Evolutionary conservation across 2,113 vertebrate species (phyloP).

Genomic region (Pituophis catenifer): DNA sequence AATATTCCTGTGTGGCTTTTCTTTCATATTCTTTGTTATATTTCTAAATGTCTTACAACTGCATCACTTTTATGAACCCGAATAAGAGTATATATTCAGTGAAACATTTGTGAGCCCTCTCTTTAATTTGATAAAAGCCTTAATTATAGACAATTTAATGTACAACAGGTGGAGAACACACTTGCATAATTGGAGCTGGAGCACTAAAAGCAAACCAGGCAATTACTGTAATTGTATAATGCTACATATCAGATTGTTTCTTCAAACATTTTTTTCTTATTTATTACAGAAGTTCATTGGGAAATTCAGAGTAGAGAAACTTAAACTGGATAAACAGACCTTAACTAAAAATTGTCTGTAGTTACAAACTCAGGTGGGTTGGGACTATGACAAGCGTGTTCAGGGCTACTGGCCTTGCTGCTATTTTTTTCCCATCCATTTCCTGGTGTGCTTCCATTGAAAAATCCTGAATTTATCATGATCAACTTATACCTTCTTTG

Average conservation of each 20-base stretch:
- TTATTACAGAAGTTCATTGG: not conserved
- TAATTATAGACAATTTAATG: not conserved
- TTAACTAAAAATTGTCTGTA: not conserved
- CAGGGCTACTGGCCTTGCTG: not conserved
- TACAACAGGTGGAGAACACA: not conserved
- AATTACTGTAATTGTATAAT: not conserved
- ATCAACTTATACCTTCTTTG: not conserved
- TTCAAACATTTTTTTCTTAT: not conserved
- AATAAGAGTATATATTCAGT: not conserved
- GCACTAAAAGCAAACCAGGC: not conserved
- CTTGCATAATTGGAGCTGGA: not conserved
- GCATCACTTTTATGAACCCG: not conserved
- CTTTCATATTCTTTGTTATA: not conserved
- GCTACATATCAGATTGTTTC: not conserved
- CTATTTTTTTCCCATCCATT: not conserved
- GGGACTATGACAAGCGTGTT: not conserved
- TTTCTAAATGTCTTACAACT: not conserved
- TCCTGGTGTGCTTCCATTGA: not conserved
- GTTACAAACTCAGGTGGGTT: not conserved
- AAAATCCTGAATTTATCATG: not conserved
- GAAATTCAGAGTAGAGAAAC: not conserved
- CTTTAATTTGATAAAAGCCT: not conserved
- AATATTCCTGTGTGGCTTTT: not conserved
- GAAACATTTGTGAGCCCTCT: not conserved
- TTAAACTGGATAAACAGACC: not conserved